Percentiles rank a stretch among this genome's conserved stretches.
Evolutionary conservation across 1,140 invertebrate genomes (phyloP).

Genomic region (Drosophila sulfurigaster): DNA sequence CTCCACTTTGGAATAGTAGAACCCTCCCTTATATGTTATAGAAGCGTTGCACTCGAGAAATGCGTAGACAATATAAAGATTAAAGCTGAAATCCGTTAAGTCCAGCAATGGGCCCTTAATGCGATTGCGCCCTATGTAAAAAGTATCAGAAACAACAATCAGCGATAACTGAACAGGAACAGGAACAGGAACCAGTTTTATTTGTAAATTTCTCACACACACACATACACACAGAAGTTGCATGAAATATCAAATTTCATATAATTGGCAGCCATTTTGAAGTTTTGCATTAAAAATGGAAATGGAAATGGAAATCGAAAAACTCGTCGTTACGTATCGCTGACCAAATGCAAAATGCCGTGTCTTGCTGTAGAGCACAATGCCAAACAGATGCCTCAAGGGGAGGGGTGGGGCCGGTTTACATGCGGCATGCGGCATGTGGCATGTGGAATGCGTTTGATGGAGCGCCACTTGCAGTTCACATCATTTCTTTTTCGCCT

Average conservation of each 20-base stretch:
- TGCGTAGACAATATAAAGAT: slow-evolving; percentile 57
- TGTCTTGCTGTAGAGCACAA: slow-evolving; percentile 25
- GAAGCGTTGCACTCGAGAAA: slow-evolving; percentile 31
- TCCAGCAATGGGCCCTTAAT: slow-evolving; percentile 70
- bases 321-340: slow-evolving; percentile 33
- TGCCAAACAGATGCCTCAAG: neutral
- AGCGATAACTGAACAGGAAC: slow-evolving; percentile 36
- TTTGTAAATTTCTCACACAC: slow-evolving; percentile 35
- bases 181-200: slow-evolving; percentile 54
- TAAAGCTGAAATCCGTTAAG: slow-evolving; percentile 79
- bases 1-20: slow-evolving; percentile 2
- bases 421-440: slow-evolving; percentile 21
- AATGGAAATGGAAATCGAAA: slow-evolving; percentile 42
- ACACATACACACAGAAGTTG: slow-evolving; percentile 16
- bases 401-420: neutral
- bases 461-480: slow-evolving; percentile 42
- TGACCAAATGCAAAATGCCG: slow-evolving; percentile 49
- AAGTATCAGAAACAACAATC: slow-evolving; percentile 37
- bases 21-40: neutral
- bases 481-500: slow-evolving; percentile 28
- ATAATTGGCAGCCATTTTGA: slow-evolving; percentile 79
- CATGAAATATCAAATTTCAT: slow-evolving; percentile 71
- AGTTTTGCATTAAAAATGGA: slow-evolving; percentile 50
- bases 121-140: slow-evolving; percentile 62
- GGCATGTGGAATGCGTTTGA: slow-evolving; percentile 38